Evolutionary conservation across 2,888 invertebrate genomes (phyloP).

Genomic region (Cheilosia impressa): DNA sequence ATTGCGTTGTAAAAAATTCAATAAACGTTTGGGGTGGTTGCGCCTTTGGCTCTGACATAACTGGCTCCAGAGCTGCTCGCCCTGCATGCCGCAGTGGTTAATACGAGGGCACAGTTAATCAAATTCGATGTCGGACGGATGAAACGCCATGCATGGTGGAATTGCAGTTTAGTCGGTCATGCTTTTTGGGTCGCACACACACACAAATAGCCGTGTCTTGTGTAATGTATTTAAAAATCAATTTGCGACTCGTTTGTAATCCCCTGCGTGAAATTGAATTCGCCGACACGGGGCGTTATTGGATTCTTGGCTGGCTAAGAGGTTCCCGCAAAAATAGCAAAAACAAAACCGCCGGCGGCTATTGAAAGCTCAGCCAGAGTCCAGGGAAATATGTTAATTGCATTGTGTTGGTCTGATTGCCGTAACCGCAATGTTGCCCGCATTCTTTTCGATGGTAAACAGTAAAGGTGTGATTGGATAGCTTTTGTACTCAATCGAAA

Average conservation of each 20-base stretch:
- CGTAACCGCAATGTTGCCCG: no score
- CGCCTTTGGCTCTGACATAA: not conserved
- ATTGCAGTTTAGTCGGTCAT: not conserved
- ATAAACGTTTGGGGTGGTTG: constrained; percentile 28
- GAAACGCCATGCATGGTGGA: constrained; percentile 2
- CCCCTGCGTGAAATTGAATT: constrained; percentile 68
- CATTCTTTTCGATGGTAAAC: no score
- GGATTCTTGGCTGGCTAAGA: constrained; percentile 57
- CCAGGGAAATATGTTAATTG: constrained; percentile 66
- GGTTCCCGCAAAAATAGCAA: constrained; percentile 28
- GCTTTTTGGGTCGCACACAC: not conserved
- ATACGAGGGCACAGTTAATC: constrained; percentile 50
- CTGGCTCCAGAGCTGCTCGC: not conserved
- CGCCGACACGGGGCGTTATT: constrained; percentile 45
- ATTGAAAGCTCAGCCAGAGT: constrained; percentile 35
- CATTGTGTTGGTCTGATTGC: constrained; percentile 23
- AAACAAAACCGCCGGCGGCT: not conserved
- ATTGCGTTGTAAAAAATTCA: constrained; percentile 55
- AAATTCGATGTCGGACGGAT: constrained; percentile 45
- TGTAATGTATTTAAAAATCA: constrained; percentile 64
- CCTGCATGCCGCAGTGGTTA: constrained; percentile 43
- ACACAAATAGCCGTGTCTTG: not conserved
- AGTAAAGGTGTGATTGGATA: not conserved
- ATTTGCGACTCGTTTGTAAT: constrained; percentile 66
- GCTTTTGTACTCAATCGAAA: not conserved